These are phyloP conservation scores for Uropetala carovei DNA, from an alignment of 2,888 invertebrate species.

Conservation along the genomic window DNA sequence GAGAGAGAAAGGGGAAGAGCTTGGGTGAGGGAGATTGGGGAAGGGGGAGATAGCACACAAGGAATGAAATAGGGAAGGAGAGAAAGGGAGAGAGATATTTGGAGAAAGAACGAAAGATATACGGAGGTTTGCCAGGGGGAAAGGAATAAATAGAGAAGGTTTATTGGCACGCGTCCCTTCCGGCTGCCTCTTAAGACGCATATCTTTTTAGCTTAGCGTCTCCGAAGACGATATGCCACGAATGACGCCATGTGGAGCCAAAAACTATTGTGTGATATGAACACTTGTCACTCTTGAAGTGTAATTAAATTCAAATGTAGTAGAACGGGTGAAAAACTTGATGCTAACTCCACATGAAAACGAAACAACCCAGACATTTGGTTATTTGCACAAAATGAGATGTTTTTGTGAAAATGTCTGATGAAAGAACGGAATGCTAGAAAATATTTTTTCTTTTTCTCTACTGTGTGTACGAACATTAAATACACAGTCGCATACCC, in stretches of 20 bases:
- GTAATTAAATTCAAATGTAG: too few relatives aligned
- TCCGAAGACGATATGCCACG: not conserved
- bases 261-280: not conserved
- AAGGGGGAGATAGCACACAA: not conserved
- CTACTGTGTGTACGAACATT: too few relatives aligned
- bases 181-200: constrained; percentile 11
- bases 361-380: too few relatives aligned
- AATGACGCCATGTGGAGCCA: not conserved
- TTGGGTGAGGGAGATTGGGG: not conserved
- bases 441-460: too few relatives aligned
- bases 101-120: not conserved
- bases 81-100: not conserved
- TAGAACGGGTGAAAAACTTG: too few relatives aligned
- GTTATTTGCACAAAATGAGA: too few relatives aligned
- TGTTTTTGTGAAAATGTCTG: too few relatives aligned
- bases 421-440: too few relatives aligned
- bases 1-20: too few relatives aligned
- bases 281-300: too few relatives aligned
- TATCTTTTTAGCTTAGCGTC: constrained; percentile 3
- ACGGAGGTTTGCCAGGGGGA: not conserved
- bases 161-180: constrained; percentile 5
- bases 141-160: not conserved
- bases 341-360: too few relatives aligned
- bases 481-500: too few relatives aligned
- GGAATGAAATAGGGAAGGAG: not conserved